Conservation (phyloP, 2,888 invertebrate genomes). For the Lycaena phlaeas region DNA sequence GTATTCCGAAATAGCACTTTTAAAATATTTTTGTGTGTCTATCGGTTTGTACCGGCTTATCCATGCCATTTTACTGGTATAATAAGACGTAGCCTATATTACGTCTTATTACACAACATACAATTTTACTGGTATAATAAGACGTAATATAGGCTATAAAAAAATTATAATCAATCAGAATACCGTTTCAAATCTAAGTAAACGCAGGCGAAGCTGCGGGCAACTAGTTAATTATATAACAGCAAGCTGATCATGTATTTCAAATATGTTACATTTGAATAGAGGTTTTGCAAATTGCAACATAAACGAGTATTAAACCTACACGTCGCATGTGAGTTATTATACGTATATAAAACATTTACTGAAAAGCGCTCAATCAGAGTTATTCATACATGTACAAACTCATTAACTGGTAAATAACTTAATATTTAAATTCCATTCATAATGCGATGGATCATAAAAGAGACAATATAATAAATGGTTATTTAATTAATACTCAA, state of each 20-base stretch:
- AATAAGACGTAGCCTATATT: too few relatives aligned
- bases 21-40: too few relatives aligned
- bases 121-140: too few relatives aligned
- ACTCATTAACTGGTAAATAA: conserved; percentile 5
- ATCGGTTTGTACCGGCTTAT: too few relatives aligned
- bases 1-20: too few relatives aligned
- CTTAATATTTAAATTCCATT: conserved; percentile 1
- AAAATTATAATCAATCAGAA: too few relatives aligned
- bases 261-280: neutral
- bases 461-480: neutral
- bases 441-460: conserved; percentile 5
- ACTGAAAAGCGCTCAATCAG: conserved; percentile 2
- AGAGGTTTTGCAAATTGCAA: neutral
- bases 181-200: too few relatives aligned
- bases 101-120: too few relatives aligned
- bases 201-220: neutral
- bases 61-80: too few relatives aligned
- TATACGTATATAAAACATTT: conserved; percentile 2
- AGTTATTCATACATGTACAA: conserved; percentile 6
- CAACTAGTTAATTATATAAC: neutral
- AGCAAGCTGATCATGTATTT: neutral
- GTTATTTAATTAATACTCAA: neutral
- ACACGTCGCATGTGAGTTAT: neutral
- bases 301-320: neutral
- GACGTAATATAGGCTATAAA: too few relatives aligned